A percentile compares a stretch with the other conserved stretches of the same genome.
Conservation (phyloP, 2,888 invertebrate genomes). For the Drosophila paucipuncta region DNA sequence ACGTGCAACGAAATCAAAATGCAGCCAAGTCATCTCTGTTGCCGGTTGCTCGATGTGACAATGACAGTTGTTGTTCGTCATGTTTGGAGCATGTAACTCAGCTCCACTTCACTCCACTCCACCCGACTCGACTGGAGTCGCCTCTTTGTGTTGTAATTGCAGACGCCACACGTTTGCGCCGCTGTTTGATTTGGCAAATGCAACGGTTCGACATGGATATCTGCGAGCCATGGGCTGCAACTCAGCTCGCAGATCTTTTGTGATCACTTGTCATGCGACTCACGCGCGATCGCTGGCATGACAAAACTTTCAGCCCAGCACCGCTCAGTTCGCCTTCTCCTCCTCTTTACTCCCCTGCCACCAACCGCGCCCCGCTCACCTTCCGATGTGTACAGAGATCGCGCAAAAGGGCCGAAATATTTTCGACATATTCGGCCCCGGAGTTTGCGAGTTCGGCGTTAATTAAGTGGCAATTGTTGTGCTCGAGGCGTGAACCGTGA, state of each 20-base stretch:
- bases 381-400: background rate
- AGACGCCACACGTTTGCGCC: slow-evolving; percentile 79
- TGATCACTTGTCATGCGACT: slow-evolving; percentile 76
- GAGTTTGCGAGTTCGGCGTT: slow-evolving; percentile 49
- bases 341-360: background rate
- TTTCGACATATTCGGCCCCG: slow-evolving; percentile 60
- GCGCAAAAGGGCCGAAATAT: slow-evolving; percentile 55
- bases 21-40: slow-evolving; percentile 39
- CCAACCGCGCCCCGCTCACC: background rate
- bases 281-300: slow-evolving; percentile 82
- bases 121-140: slow-evolving; percentile 36
- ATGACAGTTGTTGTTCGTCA: slow-evolving; percentile 83
- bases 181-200: slow-evolving; percentile 81
- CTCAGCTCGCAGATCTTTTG: slow-evolving; percentile 36
- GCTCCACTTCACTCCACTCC: slow-evolving; percentile 6
- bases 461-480: slow-evolving; percentile 80
- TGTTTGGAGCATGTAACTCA: slow-evolving; percentile 72
- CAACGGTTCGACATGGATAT: slow-evolving; percentile 77
- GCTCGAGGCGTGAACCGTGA: slow-evolving; percentile 72
- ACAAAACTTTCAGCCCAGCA: slow-evolving; percentile 79
- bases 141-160: slow-evolving; percentile 76
- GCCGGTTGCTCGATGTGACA: slow-evolving; percentile 75
- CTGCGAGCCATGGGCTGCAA: slow-evolving; percentile 40
- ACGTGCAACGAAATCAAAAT: slow-evolving; percentile 65
- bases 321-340: background rate